Conservation (phyloP, 2,888 invertebrate genomes). For the Catocala fraxini region DNA sequence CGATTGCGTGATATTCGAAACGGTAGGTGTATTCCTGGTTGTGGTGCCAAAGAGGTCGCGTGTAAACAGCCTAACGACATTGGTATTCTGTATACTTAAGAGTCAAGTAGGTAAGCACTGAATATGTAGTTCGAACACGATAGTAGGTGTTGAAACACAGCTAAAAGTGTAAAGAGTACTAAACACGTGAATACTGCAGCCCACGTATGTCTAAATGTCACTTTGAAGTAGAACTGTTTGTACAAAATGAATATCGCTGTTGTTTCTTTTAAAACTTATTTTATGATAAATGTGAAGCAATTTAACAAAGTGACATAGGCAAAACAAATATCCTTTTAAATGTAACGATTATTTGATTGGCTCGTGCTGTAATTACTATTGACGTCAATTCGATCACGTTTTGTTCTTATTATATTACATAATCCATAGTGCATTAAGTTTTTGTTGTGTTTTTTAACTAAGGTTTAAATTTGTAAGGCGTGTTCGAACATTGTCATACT, state of each 20-base stretch:
- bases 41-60: conserved; percentile 14
- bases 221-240: conserved; percentile 1
- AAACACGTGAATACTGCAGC: conserved; percentile 19
- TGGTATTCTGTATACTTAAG: background rate
- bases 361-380: conserved; percentile 18
- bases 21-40: conserved; percentile 16
- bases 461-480: background rate
- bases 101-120: conserved; percentile 7
- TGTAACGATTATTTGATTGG: conserved; percentile 42
- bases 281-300: conserved; percentile 4
- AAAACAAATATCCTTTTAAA: conserved; percentile 25
- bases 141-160: conserved; percentile 1
- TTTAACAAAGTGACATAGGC: conserved; percentile 22
- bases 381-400: conserved; percentile 38
- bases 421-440: conserved; percentile 20
- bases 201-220: conserved; percentile 20
- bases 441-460: conserved; percentile 10
- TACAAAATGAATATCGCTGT: no score
- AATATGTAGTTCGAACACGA: conserved; percentile 8
- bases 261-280: background rate
- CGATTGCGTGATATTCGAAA: conserved; percentile 14
- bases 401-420: conserved; percentile 13
- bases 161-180: conserved; percentile 11
- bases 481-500: background rate
- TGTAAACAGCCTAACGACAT: conserved; percentile 10